Conservation (phyloP, 1,140 invertebrate genomes). For the Rhizoglyphus robini region DNA sequence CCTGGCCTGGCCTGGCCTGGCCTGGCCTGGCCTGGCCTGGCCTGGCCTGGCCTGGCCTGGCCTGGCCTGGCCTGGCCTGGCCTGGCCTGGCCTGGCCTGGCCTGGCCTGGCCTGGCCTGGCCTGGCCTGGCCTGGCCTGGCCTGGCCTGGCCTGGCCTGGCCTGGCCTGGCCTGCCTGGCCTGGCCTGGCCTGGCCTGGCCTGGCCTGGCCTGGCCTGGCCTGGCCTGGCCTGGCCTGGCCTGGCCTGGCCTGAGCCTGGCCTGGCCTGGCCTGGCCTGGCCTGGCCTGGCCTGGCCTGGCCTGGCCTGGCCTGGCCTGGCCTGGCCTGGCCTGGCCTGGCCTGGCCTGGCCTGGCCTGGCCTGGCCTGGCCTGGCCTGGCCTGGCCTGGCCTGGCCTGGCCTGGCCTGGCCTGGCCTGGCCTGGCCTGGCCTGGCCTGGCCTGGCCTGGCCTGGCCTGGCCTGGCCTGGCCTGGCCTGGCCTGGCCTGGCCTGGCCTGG, state of each 20-base stretch:
- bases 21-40: slow-evolving; percentile 26
- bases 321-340: slow-evolving; percentile 28
- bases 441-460: slow-evolving; percentile 25
- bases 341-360: slow-evolving; percentile 26
- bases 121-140: slow-evolving; percentile 27
- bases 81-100: slow-evolving; percentile 27
- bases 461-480: slow-evolving; percentile 28
- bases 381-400: slow-evolving; percentile 28
- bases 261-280: slow-evolving; percentile 27
- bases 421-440: slow-evolving; percentile 27
- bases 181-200: slow-evolving; percentile 26
- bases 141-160: slow-evolving; percentile 26
- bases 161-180: slow-evolving; percentile 26
- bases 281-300: slow-evolving; percentile 27
- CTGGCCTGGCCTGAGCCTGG: slow-evolving; percentile 25
- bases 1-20: slow-evolving; percentile 25
- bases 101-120: slow-evolving; percentile 23
- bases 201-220: slow-evolving; percentile 28
- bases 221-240: slow-evolving; percentile 28
- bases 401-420: slow-evolving; percentile 27
- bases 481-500: slow-evolving; percentile 26
- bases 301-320: slow-evolving; percentile 27
- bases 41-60: slow-evolving; percentile 23
- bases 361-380: slow-evolving; percentile 28
- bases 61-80: slow-evolving; percentile 26